Base-by-base conservation (phyloP, 1,140 invertebrate genomes). In the Aradophagus sp. region DNA sequence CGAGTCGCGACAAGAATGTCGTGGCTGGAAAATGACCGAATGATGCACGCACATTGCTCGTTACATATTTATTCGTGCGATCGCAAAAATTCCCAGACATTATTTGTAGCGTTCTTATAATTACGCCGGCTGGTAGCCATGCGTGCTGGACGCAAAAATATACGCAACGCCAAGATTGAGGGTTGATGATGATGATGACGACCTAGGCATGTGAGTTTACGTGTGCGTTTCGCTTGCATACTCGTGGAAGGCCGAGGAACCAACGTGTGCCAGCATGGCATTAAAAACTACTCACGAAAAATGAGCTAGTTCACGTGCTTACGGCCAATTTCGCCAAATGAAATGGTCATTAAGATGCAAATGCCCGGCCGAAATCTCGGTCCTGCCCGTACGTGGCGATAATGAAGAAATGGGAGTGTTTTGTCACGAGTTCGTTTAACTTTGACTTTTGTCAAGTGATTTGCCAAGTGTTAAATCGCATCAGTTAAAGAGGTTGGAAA, bases 101-200 rank as follows among this genome's bases (percentile, higher is more conserved):
- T 62, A 65, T 65, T 65, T 48, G 41, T 39, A 65, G 50, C 61
- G 48, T 47, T 65, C 48, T 55, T 55, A 39, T 65, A 47, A 55
- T 55, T 65, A 47, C 34, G 47, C 44, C 47, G 47, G 12, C 23
- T 14, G 17, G 20, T 53, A 52, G 45, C 31, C 47, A 32, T 63
- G 59, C 59, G 47, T 63, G 47, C 29, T 39, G 45, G 32, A 53
- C 32, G 12, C 39, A 44, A 63, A 63, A 63, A 53, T 63, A 29
- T 53, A 47, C 35, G 17, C 42, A 55, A 17, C 31, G 36, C 27
- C 17, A 41, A 63, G 47, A 42, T 53, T 63, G 38, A 42, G 44
- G 42, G 55, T 48, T 50, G 44, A 61, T 50, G 44, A 50, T 59
- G 44, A 59, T 56, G 53, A 45, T 36, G 50, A 53, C 36, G 45